Conservation (phyloP, 2,888 invertebrate species). For the Camptogramma bilineatum region DNA sequence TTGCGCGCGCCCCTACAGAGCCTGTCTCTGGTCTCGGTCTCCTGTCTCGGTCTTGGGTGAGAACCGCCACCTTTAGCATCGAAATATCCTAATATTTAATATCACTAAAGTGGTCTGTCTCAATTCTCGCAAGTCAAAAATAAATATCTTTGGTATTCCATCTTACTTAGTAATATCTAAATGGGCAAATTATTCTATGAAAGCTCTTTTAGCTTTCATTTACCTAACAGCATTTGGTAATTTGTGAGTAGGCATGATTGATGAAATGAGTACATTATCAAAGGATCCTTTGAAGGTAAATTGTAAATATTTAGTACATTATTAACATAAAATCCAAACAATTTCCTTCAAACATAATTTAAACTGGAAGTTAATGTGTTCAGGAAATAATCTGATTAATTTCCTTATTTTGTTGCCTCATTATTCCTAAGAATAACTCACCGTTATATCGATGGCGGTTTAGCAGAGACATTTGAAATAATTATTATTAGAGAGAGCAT, state of each 20-base stretch:
- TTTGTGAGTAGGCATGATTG: conserved; percentile 1
- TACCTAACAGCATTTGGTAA: background rate
- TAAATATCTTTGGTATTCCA: background rate
- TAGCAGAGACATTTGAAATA: too few relatives aligned
- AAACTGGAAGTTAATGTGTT: background rate
- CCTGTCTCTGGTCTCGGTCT: too few relatives aligned
- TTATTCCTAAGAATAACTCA: background rate
- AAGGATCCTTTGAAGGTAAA: background rate
- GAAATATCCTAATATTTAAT: background rate
- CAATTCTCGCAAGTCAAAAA: background rate
- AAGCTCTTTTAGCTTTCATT: conserved; percentile 2
- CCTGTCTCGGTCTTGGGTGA: too few relatives aligned
- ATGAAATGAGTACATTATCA: background rate
- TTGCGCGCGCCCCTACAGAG: too few relatives aligned
- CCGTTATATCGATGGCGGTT: background rate
- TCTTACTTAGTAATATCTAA: background rate
- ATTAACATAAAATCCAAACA: background rate
- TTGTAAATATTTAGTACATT: background rate
- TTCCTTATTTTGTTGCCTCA: background rate
- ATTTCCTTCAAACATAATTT: background rate
- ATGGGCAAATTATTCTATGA: background rate
- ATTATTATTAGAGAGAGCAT: too few relatives aligned
- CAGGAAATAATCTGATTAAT: background rate
- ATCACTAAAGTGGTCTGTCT: background rate
- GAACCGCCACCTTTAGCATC: too few relatives aligned